A percentile compares a stretch with the other conserved stretches of the same genome.
Conservation (phyloP, 2,888 invertebrate species). For the Embidobia sp. region DNA sequence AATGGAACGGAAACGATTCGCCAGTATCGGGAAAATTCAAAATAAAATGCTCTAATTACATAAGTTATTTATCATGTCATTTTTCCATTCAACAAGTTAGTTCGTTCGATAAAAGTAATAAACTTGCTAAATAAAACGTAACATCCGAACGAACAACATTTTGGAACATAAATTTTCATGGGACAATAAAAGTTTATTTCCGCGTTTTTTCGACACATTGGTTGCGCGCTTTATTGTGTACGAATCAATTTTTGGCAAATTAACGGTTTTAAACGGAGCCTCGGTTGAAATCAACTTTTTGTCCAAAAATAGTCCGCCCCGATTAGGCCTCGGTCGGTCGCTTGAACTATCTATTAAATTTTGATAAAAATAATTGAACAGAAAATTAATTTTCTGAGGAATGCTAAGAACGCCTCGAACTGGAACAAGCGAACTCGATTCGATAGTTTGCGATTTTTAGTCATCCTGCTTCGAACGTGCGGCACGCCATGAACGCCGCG, state of each 20-base stretch:
- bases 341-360: slow-evolving; percentile 52
- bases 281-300: too few relatives aligned
- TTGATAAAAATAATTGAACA: slow-evolving; percentile 54
- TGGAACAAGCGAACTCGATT: slow-evolving; percentile 60
- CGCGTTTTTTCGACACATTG: slow-evolving; percentile 13
- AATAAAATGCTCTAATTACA: slow-evolving; percentile 22
- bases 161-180: slow-evolving; percentile 22
- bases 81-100: slow-evolving; percentile 54
- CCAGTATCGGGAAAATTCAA: slow-evolving; percentile 37
- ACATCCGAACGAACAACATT: slow-evolving; percentile 19
- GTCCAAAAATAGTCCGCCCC: too few relatives aligned
- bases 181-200: slow-evolving; percentile 30
- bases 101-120: slow-evolving; percentile 39
- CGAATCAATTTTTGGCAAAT: slow-evolving; percentile 16
- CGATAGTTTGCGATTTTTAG: slow-evolving; percentile 63
- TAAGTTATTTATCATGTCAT: slow-evolving; percentile 48
- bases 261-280: too few relatives aligned
- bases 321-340: slow-evolving; percentile 3
- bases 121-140: slow-evolving; percentile 34
- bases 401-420: slow-evolving; percentile 55
- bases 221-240: slow-evolving; percentile 4
- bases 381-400: slow-evolving; percentile 61
- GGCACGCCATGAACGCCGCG: slow-evolving; percentile 58
- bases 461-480: slow-evolving; percentile 54
- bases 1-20: slow-evolving; percentile 13